Evolutionary conservation across 2,888 invertebrate species (phyloP), one percentile per base, ranked within the genome.

Genomic region (Leptopilina syphax): DNA sequence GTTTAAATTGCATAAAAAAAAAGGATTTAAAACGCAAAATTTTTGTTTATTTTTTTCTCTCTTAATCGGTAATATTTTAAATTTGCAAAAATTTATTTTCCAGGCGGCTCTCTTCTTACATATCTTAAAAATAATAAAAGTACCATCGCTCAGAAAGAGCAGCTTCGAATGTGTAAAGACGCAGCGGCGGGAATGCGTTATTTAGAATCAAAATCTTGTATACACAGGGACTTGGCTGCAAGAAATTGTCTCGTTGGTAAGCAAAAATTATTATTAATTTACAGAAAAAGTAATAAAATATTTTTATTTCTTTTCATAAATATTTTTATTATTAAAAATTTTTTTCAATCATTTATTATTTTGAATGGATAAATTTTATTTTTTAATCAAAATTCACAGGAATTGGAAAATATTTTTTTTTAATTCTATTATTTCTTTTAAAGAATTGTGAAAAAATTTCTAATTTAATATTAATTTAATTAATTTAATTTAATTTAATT

Each of bases 101-200:
- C 34, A 24, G 98, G 98, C 87, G 98, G 98, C 68, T 98, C 98
- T 1, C 93, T 99, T 79, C 93, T 98, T 73, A 97, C 96, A 84
- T 98, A 96, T 93, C 94, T 99, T 78, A 94, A 98, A 78, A 97
- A 96, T 88, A 95, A 97, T 87, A 94, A 96, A 10, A 92, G 94
- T 18, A 92, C 92, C 7, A 93, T 98, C 76, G 93, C 94, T 65
- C 94, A 95, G 79, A 93, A 94, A 41, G 94, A 96, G 68, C 93
- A 96, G 79, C 94, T 97, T 90, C 95, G 95, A 77, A 98, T 99
- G 98, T 98, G 98, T 88, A 94, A 96, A 80, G 98, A 99, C 93
- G 97, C 98, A 1, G 97, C 98, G 1, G 97, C 96, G 85, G 99
- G 97, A 81, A 99, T 99, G 98, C 94, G 96, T 76, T 99, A 99